Percentiles rank a stretch among this genome's conserved stretches.
These are phyloP conservation scores for Eudorcas thomsonii DNA, from an alignment of 2,113 vertebrate genomes.

Conservation along the genomic window DNA sequence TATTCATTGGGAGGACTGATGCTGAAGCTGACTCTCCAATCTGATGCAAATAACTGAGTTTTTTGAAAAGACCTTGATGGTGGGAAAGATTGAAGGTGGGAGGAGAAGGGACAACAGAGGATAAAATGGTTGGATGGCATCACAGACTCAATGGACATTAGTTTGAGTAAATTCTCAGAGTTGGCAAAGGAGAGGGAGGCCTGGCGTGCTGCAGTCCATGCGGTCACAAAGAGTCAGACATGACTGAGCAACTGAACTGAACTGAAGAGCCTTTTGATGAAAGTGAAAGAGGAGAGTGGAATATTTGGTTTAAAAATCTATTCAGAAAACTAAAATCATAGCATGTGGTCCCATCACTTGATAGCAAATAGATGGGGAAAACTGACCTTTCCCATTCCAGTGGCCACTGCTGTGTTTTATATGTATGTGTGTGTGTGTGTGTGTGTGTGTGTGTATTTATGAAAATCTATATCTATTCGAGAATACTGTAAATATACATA, in stretches of 20 bases:
- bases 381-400: too few species aligned
- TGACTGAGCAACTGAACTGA: background rate
- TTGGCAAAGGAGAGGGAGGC: background rate
- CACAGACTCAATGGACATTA: background rate
- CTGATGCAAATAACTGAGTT: background rate
- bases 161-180: background rate
- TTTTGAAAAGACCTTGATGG: background rate
- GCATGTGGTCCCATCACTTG: too few species aligned
- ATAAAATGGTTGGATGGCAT: background rate
- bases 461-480: too few species aligned
- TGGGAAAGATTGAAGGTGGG: background rate
- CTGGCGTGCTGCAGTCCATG: background rate
- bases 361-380: too few species aligned
- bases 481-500: too few species aligned
- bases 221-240: background rate
- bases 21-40: background rate
- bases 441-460: too few species aligned
- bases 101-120: background rate
- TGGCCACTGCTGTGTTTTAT: too few species aligned
- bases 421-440: rapidly evolving
- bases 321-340: too few species aligned
- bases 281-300: too few species aligned
- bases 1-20: background rate
- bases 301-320: too few species aligned
- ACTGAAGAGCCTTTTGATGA: background rate